A percentile compares a stretch with the other conserved stretches of the same genome.
These are phyloP conservation scores for Enteromius unitaeniatus DNA, from an alignment of 2,797 vertebrate species.

Conservation along the genomic window DNA sequence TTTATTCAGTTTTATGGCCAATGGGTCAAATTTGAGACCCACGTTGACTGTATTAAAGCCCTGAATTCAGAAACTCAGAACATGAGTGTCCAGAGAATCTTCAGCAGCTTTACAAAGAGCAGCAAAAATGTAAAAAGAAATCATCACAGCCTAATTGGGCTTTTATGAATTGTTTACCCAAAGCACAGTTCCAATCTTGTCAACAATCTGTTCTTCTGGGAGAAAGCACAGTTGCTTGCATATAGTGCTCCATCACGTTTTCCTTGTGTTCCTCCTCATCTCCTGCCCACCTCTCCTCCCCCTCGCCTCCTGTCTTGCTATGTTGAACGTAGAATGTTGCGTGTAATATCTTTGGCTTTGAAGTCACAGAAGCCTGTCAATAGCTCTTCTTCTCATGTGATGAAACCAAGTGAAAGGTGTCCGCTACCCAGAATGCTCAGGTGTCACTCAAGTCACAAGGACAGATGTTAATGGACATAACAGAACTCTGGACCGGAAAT, in stretches of 20 bases:
- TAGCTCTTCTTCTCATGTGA: conserved; percentile 49
- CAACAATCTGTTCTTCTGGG: conserved; percentile 38
- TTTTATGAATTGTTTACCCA: conserved; percentile 46
- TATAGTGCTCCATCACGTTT: conserved; percentile 27
- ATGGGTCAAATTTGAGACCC: neutral
- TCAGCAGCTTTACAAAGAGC: conserved; percentile 1
- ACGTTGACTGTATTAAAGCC: neutral
- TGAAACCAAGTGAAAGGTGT: conserved; percentile 56
- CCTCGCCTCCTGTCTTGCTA: conserved; percentile 44
- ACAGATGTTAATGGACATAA: conserved; percentile 48
- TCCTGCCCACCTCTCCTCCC: conserved; percentile 37
- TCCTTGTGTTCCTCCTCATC: conserved; percentile 38
- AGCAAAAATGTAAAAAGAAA: conserved; percentile 15
- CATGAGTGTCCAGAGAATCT: neutral
- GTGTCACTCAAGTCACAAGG: conserved; percentile 46
- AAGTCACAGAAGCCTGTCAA: conserved; percentile 48
- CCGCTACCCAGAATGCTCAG: conserved; percentile 46
- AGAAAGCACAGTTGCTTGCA: conserved; percentile 47
- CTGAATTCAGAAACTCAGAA: neutral
- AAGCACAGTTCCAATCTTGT: conserved; percentile 34
- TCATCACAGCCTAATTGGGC: conserved; percentile 40
- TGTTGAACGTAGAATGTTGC: conserved; percentile 22
- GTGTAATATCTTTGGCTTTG: conserved; percentile 51
- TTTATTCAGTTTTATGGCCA: neutral
- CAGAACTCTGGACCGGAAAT: conserved; percentile 38